These are phyloP conservation scores for Formica selysi DNA, from an alignment of 1,140 invertebrate genomes.

Conservation along the genomic window DNA sequence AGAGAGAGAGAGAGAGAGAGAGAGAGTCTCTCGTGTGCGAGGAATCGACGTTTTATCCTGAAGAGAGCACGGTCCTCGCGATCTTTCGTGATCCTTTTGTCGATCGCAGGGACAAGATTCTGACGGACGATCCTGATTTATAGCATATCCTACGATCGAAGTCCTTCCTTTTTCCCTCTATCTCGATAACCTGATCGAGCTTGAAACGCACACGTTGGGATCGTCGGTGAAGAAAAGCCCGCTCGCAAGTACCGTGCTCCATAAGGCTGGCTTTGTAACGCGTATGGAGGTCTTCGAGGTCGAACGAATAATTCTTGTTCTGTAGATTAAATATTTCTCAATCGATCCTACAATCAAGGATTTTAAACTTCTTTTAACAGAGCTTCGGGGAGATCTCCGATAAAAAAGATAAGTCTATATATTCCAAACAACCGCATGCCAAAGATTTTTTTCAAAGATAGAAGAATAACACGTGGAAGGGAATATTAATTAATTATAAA, in stretches of 20 bases:
- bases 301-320: not conserved
- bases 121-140: conserved; percentile 37
- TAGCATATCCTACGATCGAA: conserved; percentile 57
- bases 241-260: conserved; percentile 42
- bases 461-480: not conserved
- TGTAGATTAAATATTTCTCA: not conserved
- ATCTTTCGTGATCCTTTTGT: conserved; percentile 21
- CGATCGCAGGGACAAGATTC: conserved; percentile 28
- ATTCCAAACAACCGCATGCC: conserved; percentile 48
- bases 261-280: conserved; percentile 44
- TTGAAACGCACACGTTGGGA: conserved; percentile 63
- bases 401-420: conserved; percentile 9
- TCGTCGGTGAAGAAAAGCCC: conserved; percentile 31
- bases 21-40: conserved; percentile 74
- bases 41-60: conserved; percentile 67
- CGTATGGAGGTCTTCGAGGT: not conserved
- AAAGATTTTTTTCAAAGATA: conserved; percentile 48
- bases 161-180: conserved; percentile 22
- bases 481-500: not conserved
- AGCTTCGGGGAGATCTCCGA: conserved; percentile 22
- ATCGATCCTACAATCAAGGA: not conserved
- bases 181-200: conserved; percentile 52
- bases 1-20: conserved; percentile 6
- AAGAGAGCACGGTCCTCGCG: conserved; percentile 56
- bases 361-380: conserved; percentile 6